A percentile compares a stretch with the other conserved stretches of the same genome.
phyloP scores from a whole-genome alignment of 2,113 vertebrate genomes.

The Bos javanicus region DNA sequence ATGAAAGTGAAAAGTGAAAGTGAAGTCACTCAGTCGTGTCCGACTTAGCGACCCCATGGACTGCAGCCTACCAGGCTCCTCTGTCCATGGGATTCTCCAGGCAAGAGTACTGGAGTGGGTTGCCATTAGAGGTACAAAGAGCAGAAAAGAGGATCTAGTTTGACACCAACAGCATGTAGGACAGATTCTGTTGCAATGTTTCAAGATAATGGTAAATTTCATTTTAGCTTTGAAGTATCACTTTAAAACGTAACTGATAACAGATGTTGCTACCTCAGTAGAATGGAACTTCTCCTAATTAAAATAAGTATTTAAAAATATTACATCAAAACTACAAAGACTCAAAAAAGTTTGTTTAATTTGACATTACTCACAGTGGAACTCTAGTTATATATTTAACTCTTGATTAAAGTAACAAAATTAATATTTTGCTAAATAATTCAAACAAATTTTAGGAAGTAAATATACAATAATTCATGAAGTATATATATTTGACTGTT shows the following conservation, averaged over 20 bases:
- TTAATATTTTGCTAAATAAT: not conserved
- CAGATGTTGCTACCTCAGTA: not conserved
- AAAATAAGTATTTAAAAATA: not conserved
- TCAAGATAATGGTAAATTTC: not conserved
- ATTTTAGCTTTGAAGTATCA: not conserved
- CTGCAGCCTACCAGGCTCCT: too few species aligned
- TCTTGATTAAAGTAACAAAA: not conserved
- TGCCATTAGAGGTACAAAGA: not conserved
- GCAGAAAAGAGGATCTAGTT: not conserved
- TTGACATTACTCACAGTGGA: not conserved
- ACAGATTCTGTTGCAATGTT: not conserved
- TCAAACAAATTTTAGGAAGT: not conserved
- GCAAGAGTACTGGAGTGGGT: too few species aligned
- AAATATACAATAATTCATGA: not conserved
- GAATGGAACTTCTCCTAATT: not conserved
- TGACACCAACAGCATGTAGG: accelerated
- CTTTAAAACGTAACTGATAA: not conserved
- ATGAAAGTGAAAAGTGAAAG: too few species aligned
- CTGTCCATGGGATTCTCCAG: too few species aligned
- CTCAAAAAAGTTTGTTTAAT: not conserved
- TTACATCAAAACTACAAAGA: not conserved
- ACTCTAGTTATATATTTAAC: not conserved
- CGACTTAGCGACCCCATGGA: too few species aligned
- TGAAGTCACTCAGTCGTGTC: too few species aligned
- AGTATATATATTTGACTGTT: not conserved